Evolutionary conservation across 2,113 vertebrate species (phyloP).

Genomic region (Petaurus breviceps): DNA sequence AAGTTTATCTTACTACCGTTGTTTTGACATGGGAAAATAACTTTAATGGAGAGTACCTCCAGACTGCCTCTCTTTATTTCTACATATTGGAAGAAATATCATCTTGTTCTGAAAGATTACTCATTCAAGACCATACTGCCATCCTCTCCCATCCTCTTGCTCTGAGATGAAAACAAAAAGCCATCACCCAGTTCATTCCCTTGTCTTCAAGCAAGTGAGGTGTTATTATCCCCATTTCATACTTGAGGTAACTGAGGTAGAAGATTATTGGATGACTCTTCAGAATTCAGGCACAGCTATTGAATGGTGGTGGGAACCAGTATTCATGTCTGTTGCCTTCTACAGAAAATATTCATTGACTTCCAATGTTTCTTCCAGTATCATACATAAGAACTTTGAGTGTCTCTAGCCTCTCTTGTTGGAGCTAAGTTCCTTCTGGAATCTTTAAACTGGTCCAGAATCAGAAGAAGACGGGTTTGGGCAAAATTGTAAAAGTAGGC

Average conservation of each 20-base stretch:
- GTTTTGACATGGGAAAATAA: constrained; percentile 54
- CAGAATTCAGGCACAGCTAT: neutral
- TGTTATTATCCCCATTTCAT: neutral
- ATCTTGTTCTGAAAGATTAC: neutral
- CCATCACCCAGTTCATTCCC: neutral
- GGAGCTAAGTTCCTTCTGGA: neutral
- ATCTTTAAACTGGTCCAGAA: neutral
- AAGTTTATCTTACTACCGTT: constrained; percentile 69
- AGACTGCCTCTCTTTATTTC: constrained; percentile 60
- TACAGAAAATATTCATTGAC: neutral
- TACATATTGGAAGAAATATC: constrained; percentile 56
- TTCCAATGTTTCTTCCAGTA: neutral
- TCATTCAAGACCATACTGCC: neutral
- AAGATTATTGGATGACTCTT: neutral
- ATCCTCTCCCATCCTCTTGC: neutral
- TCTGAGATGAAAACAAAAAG: neutral
- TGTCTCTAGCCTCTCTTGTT: neutral
- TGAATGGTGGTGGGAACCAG: neutral
- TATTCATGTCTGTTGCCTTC: neutral
- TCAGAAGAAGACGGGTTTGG: neutral
- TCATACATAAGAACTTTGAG: neutral
- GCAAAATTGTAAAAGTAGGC: neutral
- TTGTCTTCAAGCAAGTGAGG: neutral
- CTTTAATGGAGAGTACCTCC: constrained; percentile 53
- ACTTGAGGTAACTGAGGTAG: neutral